These are phyloP conservation scores for Melolontha melolontha DNA, from an alignment of 2,888 invertebrate genomes.

Conservation along the genomic window DNA sequence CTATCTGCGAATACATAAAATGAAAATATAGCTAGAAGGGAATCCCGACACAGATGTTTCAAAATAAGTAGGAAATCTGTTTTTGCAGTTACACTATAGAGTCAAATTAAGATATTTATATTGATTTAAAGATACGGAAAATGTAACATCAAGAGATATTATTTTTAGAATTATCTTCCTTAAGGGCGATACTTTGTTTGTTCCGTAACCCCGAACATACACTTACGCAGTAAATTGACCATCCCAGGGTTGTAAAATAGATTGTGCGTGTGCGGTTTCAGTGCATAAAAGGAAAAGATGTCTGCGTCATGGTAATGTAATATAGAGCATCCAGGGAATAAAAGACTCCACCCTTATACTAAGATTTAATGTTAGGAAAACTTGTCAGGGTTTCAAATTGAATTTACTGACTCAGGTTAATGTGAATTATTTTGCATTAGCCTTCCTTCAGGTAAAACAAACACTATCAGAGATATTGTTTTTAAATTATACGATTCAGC, in stretches of 20 bases:
- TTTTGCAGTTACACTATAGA: constrained; percentile 14
- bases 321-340: constrained; percentile 39
- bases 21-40: constrained; percentile 9
- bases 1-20: constrained; percentile 28
- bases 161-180: constrained; percentile 4
- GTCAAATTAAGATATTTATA: constrained; percentile 23
- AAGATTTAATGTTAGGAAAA: constrained; percentile 36
- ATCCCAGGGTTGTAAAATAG: constrained; percentile 37
- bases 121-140: background rate
- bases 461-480: background rate
- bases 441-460: constrained; percentile 21
- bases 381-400: constrained; percentile 28
- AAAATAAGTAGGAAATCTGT: constrained; percentile 15
- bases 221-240: constrained; percentile 37
- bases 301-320: constrained; percentile 41
- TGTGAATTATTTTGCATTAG: constrained; percentile 8
- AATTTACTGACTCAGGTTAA: constrained; percentile 20
- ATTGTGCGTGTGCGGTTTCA: constrained; percentile 35
- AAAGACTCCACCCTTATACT: constrained; percentile 33
- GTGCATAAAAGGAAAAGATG: constrained; percentile 42
- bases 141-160: background rate
- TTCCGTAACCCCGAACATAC: constrained; percentile 21
- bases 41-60: constrained; percentile 18
- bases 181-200: constrained; percentile 5
- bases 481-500: too few species aligned